Conservation (phyloP, 2,888 invertebrate species). For the Fissipunctia ypsillon region DNA sequence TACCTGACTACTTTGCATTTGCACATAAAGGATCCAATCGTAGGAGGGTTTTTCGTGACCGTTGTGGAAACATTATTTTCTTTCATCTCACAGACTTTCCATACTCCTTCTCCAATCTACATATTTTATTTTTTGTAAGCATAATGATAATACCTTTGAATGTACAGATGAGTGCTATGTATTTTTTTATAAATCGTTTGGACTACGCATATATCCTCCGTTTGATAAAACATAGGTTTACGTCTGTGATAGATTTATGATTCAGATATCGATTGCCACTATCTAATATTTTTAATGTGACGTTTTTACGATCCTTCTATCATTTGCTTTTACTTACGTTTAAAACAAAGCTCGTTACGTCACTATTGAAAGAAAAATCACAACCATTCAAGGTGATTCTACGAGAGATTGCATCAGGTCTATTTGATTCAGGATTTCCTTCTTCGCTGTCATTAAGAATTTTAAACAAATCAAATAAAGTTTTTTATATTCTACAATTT, state of each 20-base stretch:
- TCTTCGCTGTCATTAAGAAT: constrained; percentile 24
- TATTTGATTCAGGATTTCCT: constrained; percentile 49
- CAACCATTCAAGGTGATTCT: constrained; percentile 32
- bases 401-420: constrained; percentile 23
- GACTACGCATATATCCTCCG: constrained; percentile 10
- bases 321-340: constrained; percentile 29
- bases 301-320: constrained; percentile 26
- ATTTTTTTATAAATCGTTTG: constrained; percentile 14
- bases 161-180: constrained; percentile 4
- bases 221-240: constrained; percentile 33
- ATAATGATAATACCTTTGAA: not conserved
- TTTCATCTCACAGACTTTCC: not conserved
- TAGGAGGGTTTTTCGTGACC: not conserved
- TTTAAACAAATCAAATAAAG: constrained; percentile 9
- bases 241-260: constrained; percentile 43
- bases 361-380: constrained; percentile 7
- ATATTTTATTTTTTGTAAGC: not conserved
- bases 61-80: not conserved
- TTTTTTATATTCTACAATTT: constrained; percentile 10
- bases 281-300: constrained; percentile 30
- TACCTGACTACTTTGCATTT: not conserved
- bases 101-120: not conserved
- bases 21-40: not conserved
- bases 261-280: constrained; percentile 26
- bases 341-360: constrained; percentile 13